Evolutionary conservation across 2,888 invertebrate species (phyloP).

Genomic region (Thysanoteuthis rhombus): DNA sequence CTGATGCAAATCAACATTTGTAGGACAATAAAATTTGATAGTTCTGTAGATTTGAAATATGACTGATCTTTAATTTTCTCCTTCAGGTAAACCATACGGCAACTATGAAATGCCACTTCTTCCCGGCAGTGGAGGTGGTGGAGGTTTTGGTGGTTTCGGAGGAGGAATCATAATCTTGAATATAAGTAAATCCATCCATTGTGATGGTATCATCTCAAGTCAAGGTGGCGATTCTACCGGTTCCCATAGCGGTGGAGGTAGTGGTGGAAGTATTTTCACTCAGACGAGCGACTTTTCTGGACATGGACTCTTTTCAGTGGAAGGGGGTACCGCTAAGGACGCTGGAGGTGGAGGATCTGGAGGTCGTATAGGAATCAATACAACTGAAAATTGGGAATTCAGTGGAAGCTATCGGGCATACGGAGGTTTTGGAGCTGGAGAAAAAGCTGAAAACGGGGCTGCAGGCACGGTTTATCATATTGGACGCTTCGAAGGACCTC

Average conservation of each 20-base stretch:
- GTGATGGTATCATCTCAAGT: conserved; percentile 49
- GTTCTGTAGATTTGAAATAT: neutral
- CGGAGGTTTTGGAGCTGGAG: conserved; percentile 42
- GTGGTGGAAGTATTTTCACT: conserved; percentile 52
- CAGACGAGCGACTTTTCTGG: conserved; percentile 52
- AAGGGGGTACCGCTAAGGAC: conserved; percentile 47
- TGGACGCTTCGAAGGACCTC: conserved; percentile 42
- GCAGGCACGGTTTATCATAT: conserved; percentile 43
- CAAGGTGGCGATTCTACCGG: conserved; percentile 44
- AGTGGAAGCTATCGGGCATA: conserved; percentile 45
- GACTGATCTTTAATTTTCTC: neutral
- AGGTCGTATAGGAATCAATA: conserved; percentile 51
- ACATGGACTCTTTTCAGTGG: conserved; percentile 47
- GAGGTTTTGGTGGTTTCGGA: conserved; percentile 44
- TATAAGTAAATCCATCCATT: conserved; percentile 45
- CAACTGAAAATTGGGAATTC: conserved; percentile 48
- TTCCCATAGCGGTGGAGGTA: conserved; percentile 51
- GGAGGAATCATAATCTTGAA: conserved; percentile 45
- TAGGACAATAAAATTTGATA: too few relatives aligned
- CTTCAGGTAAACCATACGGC: conserved; percentile 49
- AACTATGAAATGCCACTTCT: conserved; percentile 46
- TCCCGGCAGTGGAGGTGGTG: conserved; percentile 52
- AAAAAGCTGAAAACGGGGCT: conserved; percentile 31
- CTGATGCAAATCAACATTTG: too few relatives aligned
- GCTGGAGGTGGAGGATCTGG: conserved; percentile 51